Evolutionary conservation across 2,797 vertebrate genomes (phyloP).

Genomic region (Microctenopoma steveboyesi): DNA sequence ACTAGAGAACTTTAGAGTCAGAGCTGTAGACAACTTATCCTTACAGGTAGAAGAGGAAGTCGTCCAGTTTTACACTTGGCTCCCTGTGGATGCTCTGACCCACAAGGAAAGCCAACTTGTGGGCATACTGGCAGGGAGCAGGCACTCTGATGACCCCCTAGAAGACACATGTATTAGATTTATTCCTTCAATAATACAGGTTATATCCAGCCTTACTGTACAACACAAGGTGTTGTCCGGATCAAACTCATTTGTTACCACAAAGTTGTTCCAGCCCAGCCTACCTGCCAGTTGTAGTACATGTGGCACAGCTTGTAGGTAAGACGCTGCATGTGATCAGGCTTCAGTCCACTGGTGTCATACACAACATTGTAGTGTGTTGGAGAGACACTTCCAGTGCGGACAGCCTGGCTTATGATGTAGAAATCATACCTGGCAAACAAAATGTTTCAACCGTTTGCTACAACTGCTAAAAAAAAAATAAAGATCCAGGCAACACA

Average conservation of each 20-base stretch:
- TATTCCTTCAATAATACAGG: not conserved
- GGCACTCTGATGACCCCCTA: constrained; percentile 94
- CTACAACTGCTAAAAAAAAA: accelerated
- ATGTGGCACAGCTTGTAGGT: constrained; percentile 97
- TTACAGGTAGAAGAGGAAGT: constrained; percentile 91
- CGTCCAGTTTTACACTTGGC: constrained; percentile 84
- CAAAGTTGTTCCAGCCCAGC: constrained; percentile 5
- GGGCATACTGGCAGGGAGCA: constrained; percentile 96
- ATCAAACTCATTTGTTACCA: no score
- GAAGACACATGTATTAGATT: not conserved
- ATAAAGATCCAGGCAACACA: not conserved
- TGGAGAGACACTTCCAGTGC: constrained; percentile 87
- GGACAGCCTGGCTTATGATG: constrained; percentile 92
- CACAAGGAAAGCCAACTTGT: constrained; percentile 95
- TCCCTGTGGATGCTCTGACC: constrained; percentile 94
- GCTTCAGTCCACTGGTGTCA: constrained; percentile 92
- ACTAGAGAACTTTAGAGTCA: not conserved
- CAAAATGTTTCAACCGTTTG: not conserved
- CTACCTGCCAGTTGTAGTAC: constrained; percentile 98
- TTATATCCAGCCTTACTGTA: not conserved
- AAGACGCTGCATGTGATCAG: constrained; percentile 94
- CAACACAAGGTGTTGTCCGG: no score
- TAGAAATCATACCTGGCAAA: constrained; percentile 93
- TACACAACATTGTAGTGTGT: constrained; percentile 97
- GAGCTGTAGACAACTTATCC: not conserved